These are phyloP conservation scores for Physocephala rufipes DNA, from an alignment of 2,888 invertebrate genomes.

Conservation along the genomic window DNA sequence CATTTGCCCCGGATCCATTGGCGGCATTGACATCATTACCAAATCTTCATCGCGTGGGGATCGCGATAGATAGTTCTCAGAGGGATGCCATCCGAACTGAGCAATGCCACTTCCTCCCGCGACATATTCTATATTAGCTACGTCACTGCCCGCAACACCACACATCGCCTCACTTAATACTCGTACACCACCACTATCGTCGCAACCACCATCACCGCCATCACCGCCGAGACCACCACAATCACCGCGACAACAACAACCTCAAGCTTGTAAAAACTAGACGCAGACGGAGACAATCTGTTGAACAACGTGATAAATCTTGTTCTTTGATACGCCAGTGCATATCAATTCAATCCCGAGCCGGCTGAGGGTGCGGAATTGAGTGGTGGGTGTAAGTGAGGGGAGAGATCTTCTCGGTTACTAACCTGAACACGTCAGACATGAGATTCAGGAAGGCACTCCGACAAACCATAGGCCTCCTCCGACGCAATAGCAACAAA, in stretches of 20 bases:
- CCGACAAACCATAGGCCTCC: conserved; percentile 22
- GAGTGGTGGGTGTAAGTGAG: conserved; percentile 17
- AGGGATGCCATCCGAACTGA: too few relatives aligned
- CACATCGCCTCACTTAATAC: too few relatives aligned
- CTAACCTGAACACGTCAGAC: background rate
- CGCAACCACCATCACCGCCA: conserved; percentile 20
- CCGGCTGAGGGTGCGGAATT: background rate
- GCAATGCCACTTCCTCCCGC: too few relatives aligned
- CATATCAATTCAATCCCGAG: conserved; percentile 38
- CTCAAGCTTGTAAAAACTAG: background rate
- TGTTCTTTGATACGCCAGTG: conserved; percentile 44
- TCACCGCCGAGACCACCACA: conserved; percentile 8
- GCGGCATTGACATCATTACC: background rate
- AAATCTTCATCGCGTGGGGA: too few relatives aligned
- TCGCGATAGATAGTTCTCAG: too few relatives aligned
- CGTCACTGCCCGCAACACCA: too few relatives aligned
- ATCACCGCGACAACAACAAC: background rate
- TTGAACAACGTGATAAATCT: conserved; percentile 45
- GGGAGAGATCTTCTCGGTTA: background rate
- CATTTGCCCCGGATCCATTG: background rate
- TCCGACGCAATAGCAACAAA: conserved; percentile 35
- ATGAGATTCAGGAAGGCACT: background rate
- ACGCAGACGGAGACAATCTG: conserved; percentile 35
- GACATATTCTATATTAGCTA: too few relatives aligned
- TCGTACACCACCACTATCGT: background rate